phyloP scores from a whole-genome alignment of 2,888 invertebrate species.

The Eupithecia dodoneata region DNA sequence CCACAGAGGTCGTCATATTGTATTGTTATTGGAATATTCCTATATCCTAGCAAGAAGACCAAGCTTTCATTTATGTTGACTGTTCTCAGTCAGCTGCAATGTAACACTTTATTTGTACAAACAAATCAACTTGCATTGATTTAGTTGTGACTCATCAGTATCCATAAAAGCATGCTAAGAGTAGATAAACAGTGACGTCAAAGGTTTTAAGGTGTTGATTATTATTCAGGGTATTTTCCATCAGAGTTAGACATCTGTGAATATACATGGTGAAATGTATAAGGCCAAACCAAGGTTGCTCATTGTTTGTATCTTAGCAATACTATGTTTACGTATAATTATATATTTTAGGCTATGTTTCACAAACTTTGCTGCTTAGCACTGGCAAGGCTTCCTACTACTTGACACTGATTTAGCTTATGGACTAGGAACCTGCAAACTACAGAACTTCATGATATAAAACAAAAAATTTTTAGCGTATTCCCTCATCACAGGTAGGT shows the following conservation, averaged over 20 bases:
- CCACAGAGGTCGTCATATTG: too few species aligned
- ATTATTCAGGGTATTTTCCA: background rate
- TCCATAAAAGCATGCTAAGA: background rate
- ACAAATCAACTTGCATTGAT: background rate
- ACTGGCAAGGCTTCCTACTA: background rate
- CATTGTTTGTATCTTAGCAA: background rate
- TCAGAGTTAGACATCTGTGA: background rate
- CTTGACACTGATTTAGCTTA: background rate
- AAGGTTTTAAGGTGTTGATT: background rate
- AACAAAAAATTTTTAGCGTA: too few species aligned
- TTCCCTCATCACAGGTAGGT: too few species aligned
- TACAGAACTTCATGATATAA: too few species aligned
- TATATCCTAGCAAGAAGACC: background rate
- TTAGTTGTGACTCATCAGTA: slow-evolving; percentile 3
- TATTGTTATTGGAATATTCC: background rate
- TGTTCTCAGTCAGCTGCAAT: too few species aligned
- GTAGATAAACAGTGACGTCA: background rate
- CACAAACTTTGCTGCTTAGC: too few species aligned
- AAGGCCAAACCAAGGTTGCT: background rate
- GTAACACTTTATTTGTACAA: background rate
- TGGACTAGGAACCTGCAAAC: too few species aligned
- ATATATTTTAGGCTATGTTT: background rate
- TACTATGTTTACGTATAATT: background rate
- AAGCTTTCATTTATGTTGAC: background rate
- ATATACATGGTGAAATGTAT: background rate